phyloP scores from a whole-genome alignment of 1,140 invertebrate species.

The Tribolium madens region DNA sequence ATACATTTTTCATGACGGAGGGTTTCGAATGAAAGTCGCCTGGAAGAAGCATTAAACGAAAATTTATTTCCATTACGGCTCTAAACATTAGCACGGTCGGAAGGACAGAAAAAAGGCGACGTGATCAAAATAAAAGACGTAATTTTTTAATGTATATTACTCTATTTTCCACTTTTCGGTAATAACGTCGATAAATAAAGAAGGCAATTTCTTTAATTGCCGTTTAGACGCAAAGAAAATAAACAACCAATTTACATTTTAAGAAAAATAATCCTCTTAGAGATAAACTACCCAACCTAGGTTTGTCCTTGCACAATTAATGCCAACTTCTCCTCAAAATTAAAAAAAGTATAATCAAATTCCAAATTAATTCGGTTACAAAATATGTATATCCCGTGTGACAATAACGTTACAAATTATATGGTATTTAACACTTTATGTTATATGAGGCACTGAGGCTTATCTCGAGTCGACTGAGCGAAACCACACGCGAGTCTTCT shows the following conservation, averaged over 20 bases:
- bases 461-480: background rate
- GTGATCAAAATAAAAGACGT: constrained; percentile 20
- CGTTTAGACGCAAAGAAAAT: background rate
- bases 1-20: constrained; percentile 43
- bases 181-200: constrained; percentile 4
- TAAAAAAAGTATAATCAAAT: too few species aligned
- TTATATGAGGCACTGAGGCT: constrained; percentile 1
- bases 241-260: background rate
- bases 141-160: constrained; percentile 36
- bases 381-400: background rate
- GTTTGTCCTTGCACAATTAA: constrained; percentile 8
- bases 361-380: background rate
- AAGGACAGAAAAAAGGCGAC: constrained; percentile 2
- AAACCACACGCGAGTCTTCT: background rate
- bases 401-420: background rate
- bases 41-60: constrained; percentile 32
- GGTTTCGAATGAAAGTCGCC: constrained; percentile 23
- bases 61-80: constrained; percentile 44
- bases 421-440: background rate
- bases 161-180: constrained; percentile 24
- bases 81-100: constrained; percentile 27
- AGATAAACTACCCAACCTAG: background rate
- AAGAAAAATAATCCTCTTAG: constrained; percentile 5
- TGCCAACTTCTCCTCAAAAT: background rate
- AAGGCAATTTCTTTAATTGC: constrained; percentile 3